Evolutionary conservation across 2,113 vertebrate species (phyloP).

Genomic region (Monopterus albus): DNA sequence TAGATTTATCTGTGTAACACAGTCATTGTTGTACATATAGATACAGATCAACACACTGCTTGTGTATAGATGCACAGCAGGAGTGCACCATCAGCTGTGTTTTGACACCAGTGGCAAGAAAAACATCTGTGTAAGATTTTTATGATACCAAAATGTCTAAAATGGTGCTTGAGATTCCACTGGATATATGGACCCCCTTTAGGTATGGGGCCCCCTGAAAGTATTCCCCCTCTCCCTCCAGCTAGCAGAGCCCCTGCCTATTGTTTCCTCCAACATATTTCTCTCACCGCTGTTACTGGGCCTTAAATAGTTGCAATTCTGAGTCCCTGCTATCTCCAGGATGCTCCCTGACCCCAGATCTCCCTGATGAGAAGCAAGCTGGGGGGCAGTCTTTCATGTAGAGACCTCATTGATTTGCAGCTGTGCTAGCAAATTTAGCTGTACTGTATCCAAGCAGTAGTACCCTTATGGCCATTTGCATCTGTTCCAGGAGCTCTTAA

Average conservation of each 20-base stretch:
- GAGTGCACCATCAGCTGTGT: too few relatives aligned
- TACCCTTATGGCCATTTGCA: conserved; percentile 43
- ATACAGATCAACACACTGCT: not conserved
- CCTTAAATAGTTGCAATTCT: conserved; percentile 9
- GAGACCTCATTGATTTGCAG: conserved; percentile 21
- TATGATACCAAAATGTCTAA: not conserved
- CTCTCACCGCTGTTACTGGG: conserved; percentile 6
- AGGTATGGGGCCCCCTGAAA: conserved; percentile 17
- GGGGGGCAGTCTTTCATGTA: not conserved
- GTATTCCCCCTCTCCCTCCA: too few relatives aligned
- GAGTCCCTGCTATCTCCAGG: conserved; percentile 5
- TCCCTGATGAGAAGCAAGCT: not conserved
- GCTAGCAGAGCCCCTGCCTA: not conserved
- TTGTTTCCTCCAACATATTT: conserved; percentile 15
- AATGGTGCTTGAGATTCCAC: conserved; percentile 2
- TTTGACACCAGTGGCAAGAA: too few relatives aligned
- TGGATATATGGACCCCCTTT: not conserved
- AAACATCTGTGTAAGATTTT: not conserved
- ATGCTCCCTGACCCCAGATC: conserved; percentile 20
- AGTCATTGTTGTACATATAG: not conserved
- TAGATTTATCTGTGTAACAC: not conserved
- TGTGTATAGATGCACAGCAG: not conserved
- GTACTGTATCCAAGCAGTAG: not conserved
- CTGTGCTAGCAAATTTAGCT: not conserved
- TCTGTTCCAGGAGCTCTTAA: conserved; percentile 55